Evolutionary conservation across 2,888 invertebrate species (phyloP), one percentile per base, ranked within the genome.

Genomic region (Heliconius ismenius): DNA sequence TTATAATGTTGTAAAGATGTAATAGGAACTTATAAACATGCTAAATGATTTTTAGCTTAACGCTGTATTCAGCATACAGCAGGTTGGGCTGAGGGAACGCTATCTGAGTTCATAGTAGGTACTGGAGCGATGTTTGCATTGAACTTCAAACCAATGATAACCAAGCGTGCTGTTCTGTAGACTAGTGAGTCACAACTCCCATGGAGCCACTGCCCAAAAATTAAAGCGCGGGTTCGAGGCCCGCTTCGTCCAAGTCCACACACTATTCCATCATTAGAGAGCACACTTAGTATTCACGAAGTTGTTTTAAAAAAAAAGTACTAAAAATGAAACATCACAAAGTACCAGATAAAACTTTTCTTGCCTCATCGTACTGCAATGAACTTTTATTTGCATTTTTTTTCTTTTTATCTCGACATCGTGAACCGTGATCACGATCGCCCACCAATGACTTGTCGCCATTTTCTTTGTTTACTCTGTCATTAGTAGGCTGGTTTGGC

Each of bases 351-450:
- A 60, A 62, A 39, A 73, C 26, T 73, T 73, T 73, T 62, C 32
- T 58, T 24, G 26, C 24, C 18, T 24, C 60, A 15, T 32, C n/a
- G 18, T 32, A 32, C 70, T 72, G 70, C 72, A 26, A 60, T 24
- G 72, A 58, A 36, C 21, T 39, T 62, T 73, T 62, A 26, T 26
- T 62, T 58, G 3, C 3, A 7, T 62, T 15, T 26, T 60, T 60
- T 32, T 32, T 24, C 62, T n/a, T 58, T 62, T 21, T 39, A 15
- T 18, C 73, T 62, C 39, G 26, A 21, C 72, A 10, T 39, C 73
- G 73, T 43, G 73, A 62, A 24, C 62, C 73, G 73, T 73, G 76
- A 76, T 70, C 76, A 76, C 70, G 64, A 75, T 62, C 75, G 72
- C 36, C 70, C 49, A 54, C 63, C 75, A 63, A 75, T 64, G 58